phyloP scores from a whole-genome alignment of 1,140 invertebrate species.

The Xylocopa sonorina region DNA sequence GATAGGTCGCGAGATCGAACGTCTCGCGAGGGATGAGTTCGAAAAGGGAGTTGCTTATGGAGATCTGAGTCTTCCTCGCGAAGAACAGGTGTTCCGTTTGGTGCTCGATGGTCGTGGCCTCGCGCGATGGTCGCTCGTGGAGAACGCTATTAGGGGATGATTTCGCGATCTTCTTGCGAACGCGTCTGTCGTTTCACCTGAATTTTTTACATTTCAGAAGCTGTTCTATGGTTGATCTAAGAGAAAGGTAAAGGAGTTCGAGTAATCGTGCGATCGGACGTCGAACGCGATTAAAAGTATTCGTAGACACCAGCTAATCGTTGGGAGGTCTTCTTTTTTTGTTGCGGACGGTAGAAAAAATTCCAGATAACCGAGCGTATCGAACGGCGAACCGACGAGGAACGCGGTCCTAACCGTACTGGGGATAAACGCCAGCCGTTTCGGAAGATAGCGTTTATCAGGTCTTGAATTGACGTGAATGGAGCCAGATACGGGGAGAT shows the following conservation, averaged over 20 bases:
- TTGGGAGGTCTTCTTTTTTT: background rate
- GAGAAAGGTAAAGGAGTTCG: no score
- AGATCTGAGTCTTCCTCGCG: background rate
- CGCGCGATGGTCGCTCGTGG: no score
- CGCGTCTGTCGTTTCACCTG: no score
- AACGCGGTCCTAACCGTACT: background rate
- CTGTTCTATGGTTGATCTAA: no score
- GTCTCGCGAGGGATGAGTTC: background rate
- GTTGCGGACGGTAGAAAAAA: background rate
- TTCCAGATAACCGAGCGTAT: background rate
- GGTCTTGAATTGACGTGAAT: background rate
- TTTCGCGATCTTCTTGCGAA: no score
- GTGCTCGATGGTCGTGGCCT: constrained; percentile 13
- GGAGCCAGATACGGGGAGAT: background rate
- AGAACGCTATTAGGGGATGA: no score
- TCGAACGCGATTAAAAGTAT: no score
- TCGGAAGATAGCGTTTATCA: background rate
- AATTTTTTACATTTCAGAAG: no score
- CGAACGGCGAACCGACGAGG: background rate
- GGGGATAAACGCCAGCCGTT: background rate
- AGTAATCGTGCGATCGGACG: no score
- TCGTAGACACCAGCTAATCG: background rate
- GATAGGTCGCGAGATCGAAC: constrained; percentile 21
- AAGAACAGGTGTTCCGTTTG: background rate
- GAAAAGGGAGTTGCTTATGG: background rate